phyloP scores from a whole-genome alignment of 2,797 vertebrate species.

The Enteromius viviparus region DNA sequence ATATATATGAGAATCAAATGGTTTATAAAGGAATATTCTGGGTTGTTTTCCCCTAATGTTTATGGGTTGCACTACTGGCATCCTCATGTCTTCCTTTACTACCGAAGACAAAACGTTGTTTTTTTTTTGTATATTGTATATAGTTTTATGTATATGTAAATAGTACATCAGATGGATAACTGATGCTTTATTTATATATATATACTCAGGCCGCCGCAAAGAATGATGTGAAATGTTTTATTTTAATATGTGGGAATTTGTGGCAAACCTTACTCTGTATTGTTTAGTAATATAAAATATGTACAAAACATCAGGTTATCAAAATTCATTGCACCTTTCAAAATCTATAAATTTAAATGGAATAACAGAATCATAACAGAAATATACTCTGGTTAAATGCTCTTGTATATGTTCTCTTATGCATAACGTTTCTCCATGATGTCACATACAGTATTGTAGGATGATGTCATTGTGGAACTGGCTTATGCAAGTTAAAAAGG shows the following conservation, averaged over 20 bases:
- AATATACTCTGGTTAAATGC: background rate
- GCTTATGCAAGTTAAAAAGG: no score
- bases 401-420: background rate
- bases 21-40: background rate
- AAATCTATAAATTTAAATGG: background rate
- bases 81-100: no score
- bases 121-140: background rate
- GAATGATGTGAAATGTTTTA: background rate
- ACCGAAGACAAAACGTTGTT: background rate
- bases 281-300: background rate
- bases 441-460: no score
- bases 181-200: background rate
- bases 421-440: no score
- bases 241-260: background rate
- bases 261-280: background rate
- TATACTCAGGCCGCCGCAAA: background rate
- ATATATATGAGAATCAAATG: background rate
- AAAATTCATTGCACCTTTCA: background rate
- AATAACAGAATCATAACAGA: background rate
- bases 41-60: background rate
- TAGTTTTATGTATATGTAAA: no score
- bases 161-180: background rate
- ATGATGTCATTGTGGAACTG: no score
- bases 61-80: background rate
- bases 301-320: background rate